Percentiles rank a stretch among this genome's conserved stretches.
Evolutionary conservation across 2,888 invertebrate genomes (phyloP).

Genomic region (Stenchaetothrips biformis): DNA sequence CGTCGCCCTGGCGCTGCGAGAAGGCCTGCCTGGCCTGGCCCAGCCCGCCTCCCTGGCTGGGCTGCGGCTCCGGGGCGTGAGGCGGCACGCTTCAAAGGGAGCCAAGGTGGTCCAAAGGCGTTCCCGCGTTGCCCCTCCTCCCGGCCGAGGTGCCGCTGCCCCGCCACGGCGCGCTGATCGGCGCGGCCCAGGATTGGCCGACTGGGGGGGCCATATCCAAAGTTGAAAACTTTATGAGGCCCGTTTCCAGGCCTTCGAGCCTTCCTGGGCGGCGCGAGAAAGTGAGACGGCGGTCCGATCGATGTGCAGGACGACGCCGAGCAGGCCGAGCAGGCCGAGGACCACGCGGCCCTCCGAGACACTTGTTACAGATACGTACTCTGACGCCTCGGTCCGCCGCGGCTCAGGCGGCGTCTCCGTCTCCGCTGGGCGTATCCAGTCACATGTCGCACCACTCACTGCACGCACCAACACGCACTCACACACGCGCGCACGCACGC

Average conservation of each 20-base stretch:
- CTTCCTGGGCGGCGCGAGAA: too few relatives aligned
- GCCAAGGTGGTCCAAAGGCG: too few relatives aligned
- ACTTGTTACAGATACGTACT: conserved; percentile 20
- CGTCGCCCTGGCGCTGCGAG: background rate
- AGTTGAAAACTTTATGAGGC: conserved; percentile 4
- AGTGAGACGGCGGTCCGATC: too few relatives aligned
- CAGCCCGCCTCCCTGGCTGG: too few relatives aligned
- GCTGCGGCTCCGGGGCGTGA: too few relatives aligned
- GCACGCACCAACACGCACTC: background rate
- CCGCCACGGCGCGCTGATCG: too few relatives aligned
- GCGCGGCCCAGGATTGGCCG: background rate
- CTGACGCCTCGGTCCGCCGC: background rate
- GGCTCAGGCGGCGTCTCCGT: background rate
- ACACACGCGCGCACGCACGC: background rate
- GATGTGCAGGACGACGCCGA: too few relatives aligned
- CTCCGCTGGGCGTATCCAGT: background rate
- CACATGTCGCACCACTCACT: background rate
- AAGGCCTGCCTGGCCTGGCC: too few relatives aligned
- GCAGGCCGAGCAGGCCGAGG: too few relatives aligned
- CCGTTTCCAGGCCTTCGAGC: background rate
- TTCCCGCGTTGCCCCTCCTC: too few relatives aligned
- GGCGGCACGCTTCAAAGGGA: too few relatives aligned
- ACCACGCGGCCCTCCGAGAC: background rate
- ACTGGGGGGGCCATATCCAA: background rate
- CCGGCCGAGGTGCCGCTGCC: too few relatives aligned